Evolutionary conservation across 2,113 vertebrate species (phyloP).

Genomic region (Eretmochelys imbricata): DNA sequence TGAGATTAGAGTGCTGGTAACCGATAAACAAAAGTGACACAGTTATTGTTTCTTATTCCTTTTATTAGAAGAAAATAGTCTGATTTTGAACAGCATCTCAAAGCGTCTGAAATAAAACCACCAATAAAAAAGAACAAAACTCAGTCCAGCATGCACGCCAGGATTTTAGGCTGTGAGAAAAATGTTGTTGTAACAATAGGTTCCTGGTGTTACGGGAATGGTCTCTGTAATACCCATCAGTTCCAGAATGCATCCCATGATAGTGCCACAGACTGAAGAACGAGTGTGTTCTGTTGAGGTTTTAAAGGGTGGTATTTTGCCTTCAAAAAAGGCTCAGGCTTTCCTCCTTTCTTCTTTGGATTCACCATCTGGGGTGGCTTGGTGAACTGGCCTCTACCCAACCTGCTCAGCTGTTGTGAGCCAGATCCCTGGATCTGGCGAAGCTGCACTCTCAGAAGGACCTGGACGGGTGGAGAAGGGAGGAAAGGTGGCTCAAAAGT

Average conservation of each 20-base stretch:
- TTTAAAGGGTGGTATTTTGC: background rate
- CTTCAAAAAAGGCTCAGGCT: background rate
- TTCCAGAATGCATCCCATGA: background rate
- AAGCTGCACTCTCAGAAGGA: background rate
- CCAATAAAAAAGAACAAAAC: background rate
- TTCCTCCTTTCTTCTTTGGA: background rate
- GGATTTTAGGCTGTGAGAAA: background rate
- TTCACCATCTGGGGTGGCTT: no score
- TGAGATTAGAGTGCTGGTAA: background rate
- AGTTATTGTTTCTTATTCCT: background rate
- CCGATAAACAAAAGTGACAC: background rate
- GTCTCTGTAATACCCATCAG: no score
- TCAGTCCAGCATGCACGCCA: background rate
- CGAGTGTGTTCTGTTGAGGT: accelerated
- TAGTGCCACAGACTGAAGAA: background rate
- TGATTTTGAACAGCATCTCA: background rate
- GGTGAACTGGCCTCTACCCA: no score
- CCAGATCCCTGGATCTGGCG: background rate
- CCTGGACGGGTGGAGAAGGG: accelerated
- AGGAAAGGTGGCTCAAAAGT: background rate
- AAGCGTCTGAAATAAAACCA: no score
- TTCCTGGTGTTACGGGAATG: background rate
- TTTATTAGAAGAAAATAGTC: background rate
- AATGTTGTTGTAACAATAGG: background rate
- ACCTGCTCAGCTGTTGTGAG: background rate